phyloP scores from a whole-genome alignment of 92 coral and sea anemone species.

The Epizoanthus scotinus region DNA sequence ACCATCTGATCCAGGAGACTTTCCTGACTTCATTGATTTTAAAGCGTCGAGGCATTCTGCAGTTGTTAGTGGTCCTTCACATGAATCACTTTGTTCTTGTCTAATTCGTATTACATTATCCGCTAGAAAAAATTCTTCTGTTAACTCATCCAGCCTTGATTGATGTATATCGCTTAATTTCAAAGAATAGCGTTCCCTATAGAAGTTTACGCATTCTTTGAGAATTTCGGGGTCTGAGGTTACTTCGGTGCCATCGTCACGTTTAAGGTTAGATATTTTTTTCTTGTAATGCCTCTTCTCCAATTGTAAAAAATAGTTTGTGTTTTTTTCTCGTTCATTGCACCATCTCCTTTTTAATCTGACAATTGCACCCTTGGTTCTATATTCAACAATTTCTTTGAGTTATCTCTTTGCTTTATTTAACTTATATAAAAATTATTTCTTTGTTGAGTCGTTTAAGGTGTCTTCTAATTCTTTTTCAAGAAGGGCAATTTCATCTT shows the following conservation, averaged over 20 bases:
- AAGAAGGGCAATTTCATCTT: neutral
- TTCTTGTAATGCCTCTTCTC: neutral
- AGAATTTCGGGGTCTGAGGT: neutral
- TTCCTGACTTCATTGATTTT: too few species aligned
- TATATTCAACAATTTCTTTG: too few species aligned
- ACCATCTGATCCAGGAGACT: too few species aligned
- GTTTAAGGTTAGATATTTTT: neutral
- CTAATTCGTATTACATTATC: neutral
- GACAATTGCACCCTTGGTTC: too few species aligned
- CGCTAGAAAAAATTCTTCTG: neutral
- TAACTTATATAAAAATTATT: too few species aligned
- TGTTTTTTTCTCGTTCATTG: too few species aligned
- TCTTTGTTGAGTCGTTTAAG: too few species aligned
- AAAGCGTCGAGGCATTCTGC: neutral
- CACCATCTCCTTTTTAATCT: too few species aligned
- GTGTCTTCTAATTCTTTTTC: slow-evolving; percentile 3
- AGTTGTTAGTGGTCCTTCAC: neutral
- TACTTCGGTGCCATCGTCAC: neutral
- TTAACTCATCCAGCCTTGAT: neutral
- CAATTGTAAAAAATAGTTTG: too few species aligned
- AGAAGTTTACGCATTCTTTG: neutral
- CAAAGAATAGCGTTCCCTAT: neutral
- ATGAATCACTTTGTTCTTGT: neutral
- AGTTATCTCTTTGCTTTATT: too few species aligned
- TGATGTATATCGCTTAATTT: neutral